Evolutionary conservation across 2,113 vertebrate genomes (phyloP).

Genomic region (Gasterosteus aculeatus): DNA sequence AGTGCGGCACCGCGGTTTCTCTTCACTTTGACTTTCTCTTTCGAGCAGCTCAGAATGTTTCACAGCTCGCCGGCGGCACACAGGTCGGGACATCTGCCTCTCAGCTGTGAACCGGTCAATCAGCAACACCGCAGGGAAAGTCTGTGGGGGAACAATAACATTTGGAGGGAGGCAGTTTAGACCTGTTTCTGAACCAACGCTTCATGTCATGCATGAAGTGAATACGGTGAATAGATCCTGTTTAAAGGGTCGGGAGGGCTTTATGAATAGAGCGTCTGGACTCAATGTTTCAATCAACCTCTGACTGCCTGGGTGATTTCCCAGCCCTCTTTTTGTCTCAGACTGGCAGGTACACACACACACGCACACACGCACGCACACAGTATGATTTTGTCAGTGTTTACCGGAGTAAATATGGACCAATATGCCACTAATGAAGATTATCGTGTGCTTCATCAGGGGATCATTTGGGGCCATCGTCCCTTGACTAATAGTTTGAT

Average conservation of each 20-base stretch:
- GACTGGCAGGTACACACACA: not conserved
- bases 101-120: slow-evolving; percentile 57
- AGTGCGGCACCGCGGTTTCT: slow-evolving; percentile 9
- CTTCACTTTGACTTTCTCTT: slow-evolving; percentile 31
- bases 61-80: slow-evolving; percentile 32
- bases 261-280: slow-evolving; percentile 25
- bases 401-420: not conserved
- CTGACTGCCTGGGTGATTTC: slow-evolving; percentile 5
- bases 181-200: slow-evolving; percentile 44
- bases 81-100: slow-evolving; percentile 43
- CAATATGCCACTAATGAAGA: not conserved
- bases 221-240: slow-evolving; percentile 30
- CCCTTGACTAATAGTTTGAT: slow-evolving; percentile 5
- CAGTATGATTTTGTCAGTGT: slow-evolving; percentile 1
- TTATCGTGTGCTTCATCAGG: not conserved
- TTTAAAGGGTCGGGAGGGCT: slow-evolving; percentile 5
- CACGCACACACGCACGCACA: not conserved
- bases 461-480: not conserved
- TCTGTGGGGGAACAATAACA: slow-evolving; percentile 41
- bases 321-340: not conserved
- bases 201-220: slow-evolving; percentile 27
- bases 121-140: slow-evolving; percentile 31
- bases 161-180: slow-evolving; percentile 26
- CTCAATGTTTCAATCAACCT: slow-evolving; percentile 31
- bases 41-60: slow-evolving; percentile 29